A percentile compares a stretch with the other conserved stretches of the same genome.
phyloP scores from a whole-genome alignment of 2,888 invertebrate genomes.

The Alcis repandata region DNA sequence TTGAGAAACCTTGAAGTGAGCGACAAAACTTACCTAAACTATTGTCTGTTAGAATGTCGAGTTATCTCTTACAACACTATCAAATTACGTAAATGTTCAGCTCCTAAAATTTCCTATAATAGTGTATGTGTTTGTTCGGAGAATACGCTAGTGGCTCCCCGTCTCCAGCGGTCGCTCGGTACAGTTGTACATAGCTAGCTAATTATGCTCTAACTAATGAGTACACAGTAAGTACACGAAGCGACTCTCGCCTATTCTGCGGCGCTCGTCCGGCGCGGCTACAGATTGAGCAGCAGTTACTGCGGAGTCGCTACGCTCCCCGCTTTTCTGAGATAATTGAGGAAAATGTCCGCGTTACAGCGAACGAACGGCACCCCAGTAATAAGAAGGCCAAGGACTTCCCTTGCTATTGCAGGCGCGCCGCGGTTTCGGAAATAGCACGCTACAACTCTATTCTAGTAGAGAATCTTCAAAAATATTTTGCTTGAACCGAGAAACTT shows the following conservation, averaged over 20 bases:
- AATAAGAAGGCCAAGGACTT: slow-evolving; percentile 34
- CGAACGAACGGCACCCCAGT: slow-evolving; percentile 12
- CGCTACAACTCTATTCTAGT: slow-evolving; percentile 9
- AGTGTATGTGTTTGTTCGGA: neutral
- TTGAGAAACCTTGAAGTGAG: neutral
- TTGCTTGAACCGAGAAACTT: too few species aligned
- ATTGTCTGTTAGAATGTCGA: neutral
- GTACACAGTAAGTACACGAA: slow-evolving; percentile 14
- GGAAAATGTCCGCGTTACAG: slow-evolving; percentile 29
- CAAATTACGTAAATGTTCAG: neutral
- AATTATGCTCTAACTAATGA: slow-evolving; percentile 12
- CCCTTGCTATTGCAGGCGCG: slow-evolving; percentile 9
- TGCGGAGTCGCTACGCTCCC: slow-evolving; percentile 14
- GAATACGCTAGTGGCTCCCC: neutral
- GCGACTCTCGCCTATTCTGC: neutral
- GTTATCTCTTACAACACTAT: neutral
- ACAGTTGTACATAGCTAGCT: neutral
- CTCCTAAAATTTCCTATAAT: neutral
- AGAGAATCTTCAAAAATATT: neutral
- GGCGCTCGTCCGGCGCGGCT: slow-evolving; percentile 7
- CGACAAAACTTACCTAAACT: neutral
- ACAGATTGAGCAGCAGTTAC: slow-evolving; percentile 2
- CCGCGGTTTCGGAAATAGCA: neutral
- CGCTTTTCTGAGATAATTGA: slow-evolving; percentile 35
- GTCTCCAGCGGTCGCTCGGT: neutral